Percentiles rank a stretch among this genome's conserved stretches.
phyloP scores from a whole-genome alignment of 1,140 invertebrate species.

The Danaus plexippus region DNA sequence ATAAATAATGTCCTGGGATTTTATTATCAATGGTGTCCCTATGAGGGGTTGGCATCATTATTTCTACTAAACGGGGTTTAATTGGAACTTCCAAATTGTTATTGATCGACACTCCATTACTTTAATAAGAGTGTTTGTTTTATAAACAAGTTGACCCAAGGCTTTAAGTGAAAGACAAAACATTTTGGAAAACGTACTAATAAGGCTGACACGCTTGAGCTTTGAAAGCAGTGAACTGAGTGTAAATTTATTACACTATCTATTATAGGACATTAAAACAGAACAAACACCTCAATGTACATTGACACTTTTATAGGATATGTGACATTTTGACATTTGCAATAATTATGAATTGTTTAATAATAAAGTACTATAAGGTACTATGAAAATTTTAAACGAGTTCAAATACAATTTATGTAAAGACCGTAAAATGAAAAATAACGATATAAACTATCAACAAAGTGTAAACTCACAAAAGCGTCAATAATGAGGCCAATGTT shows the following conservation, averaged over 20 bases:
- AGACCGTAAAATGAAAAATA: too few relatives aligned
- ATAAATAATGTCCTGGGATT: background rate
- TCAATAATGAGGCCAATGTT: slow-evolving; percentile 21
- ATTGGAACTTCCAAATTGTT: slow-evolving; percentile 4
- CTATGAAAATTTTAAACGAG: too few relatives aligned
- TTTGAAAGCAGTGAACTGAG: too few relatives aligned
- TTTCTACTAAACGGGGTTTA: slow-evolving; percentile 7
- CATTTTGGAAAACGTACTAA: slow-evolving; percentile 4
- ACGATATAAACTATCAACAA: too few relatives aligned
- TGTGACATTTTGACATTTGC: too few relatives aligned
- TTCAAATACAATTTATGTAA: too few relatives aligned
- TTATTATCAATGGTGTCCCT: background rate
- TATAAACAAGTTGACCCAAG: background rate
- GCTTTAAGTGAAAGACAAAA: slow-evolving; percentile 1
- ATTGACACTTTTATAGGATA: too few relatives aligned
- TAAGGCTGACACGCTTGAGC: slow-evolving; percentile 5
- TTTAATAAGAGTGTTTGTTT: background rate
- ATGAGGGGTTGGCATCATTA: slow-evolving; percentile 6
- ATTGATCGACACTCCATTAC: background rate
- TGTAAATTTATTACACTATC: too few relatives aligned
- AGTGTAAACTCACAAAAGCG: slow-evolving; percentile 5
- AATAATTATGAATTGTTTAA: too few relatives aligned
- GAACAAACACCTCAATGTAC: too few relatives aligned
- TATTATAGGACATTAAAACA: too few relatives aligned
- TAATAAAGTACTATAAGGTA: too few relatives aligned